Percentiles rank a stretch among this genome's conserved stretches.
Evolutionary conservation across 1,140 invertebrate species (phyloP).

Genomic region (Calycopis cecrops): DNA sequence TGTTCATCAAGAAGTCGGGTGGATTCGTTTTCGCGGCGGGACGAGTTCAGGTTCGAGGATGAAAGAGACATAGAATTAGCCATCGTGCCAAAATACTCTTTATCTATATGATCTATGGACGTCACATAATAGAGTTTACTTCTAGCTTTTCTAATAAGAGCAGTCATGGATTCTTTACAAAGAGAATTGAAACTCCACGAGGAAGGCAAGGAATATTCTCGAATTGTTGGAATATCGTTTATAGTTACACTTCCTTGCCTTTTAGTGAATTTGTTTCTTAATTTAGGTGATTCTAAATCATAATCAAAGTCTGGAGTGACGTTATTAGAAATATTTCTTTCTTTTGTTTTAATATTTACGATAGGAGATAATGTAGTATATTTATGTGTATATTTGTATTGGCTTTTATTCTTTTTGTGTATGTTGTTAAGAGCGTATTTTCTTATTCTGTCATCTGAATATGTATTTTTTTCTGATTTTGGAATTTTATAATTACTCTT

Average conservation of each 20-base stretch:
- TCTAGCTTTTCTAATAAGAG: conserved; percentile 14
- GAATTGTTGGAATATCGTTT: conserved; percentile 44
- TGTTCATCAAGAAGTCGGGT: conserved; percentile 47
- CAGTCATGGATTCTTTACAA: conserved; percentile 12
- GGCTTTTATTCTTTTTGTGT: conserved; percentile 1
- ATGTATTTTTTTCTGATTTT: not conserved
- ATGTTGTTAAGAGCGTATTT: not conserved
- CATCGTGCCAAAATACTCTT: conserved; percentile 48
- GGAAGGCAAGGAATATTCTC: conserved; percentile 45
- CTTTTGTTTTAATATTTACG: not conserved
- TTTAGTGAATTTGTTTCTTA: conserved; percentile 1
- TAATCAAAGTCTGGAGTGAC: conserved; percentile 1
- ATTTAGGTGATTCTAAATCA: not conserved
- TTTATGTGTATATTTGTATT: conserved; percentile 2
- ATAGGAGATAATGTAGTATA: conserved; percentile 1
- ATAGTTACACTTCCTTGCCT: conserved; percentile 34
- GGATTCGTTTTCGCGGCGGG: conserved; percentile 54
- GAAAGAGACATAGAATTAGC: conserved; percentile 71
- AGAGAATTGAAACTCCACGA: conserved; percentile 37
- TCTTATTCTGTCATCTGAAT: conserved; percentile 5
- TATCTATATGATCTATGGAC: conserved; percentile 45
- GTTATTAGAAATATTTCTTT: not conserved
- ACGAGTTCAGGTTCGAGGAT: conserved; percentile 58
- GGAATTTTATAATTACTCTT: conserved; percentile 37
- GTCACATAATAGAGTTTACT: conserved; percentile 15